Conservation (phyloP, 2,888 invertebrate genomes). For the Spodoptera littoralis region DNA sequence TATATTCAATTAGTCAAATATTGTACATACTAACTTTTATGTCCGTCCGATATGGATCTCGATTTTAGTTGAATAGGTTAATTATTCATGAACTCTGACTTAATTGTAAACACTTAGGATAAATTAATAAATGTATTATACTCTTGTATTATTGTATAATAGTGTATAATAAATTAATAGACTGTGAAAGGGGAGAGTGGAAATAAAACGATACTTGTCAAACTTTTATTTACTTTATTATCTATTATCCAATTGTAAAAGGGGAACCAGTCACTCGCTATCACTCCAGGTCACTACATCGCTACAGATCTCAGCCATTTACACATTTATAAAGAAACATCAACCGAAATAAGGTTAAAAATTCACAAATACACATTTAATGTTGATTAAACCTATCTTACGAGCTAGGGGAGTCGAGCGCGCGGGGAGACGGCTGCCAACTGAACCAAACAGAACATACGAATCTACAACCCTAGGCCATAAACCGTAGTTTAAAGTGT, state of each 20-base stretch:
- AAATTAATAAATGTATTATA: constrained; percentile 62
- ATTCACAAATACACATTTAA: constrained; percentile 89
- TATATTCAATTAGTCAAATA: constrained; percentile 57
- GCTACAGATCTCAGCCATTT: constrained; percentile 86
- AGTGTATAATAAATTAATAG: constrained; percentile 72
- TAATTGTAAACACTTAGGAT: constrained; percentile 49
- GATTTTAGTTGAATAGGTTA: constrained; percentile 35
- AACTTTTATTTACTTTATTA: constrained; percentile 86
- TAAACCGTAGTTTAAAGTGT: constrained; percentile 47
- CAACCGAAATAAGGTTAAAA: constrained; percentile 86
- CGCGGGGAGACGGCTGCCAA: constrained; percentile 63
- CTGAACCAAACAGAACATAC: constrained; percentile 54
- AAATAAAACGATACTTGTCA: constrained; percentile 80
- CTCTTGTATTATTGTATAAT: constrained; percentile 74
- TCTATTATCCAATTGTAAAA: constrained; percentile 89
- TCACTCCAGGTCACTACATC: constrained; percentile 85
- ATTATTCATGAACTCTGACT: constrained; percentile 23
- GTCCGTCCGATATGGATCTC: constrained; percentile 65
- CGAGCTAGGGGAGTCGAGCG: constrained; percentile 70
- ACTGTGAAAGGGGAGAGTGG: constrained; percentile 48
- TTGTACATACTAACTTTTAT: constrained; percentile 60
- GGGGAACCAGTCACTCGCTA: constrained; percentile 86
- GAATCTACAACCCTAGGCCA: constrained; percentile 49
- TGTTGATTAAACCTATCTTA: constrained; percentile 86
- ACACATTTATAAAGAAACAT: constrained; percentile 86